Percentiles rank a stretch among this genome's conserved stretches.
Conservation (phyloP, 2,113 vertebrate genomes). For the Todiramphus saurophagus region DNA sequence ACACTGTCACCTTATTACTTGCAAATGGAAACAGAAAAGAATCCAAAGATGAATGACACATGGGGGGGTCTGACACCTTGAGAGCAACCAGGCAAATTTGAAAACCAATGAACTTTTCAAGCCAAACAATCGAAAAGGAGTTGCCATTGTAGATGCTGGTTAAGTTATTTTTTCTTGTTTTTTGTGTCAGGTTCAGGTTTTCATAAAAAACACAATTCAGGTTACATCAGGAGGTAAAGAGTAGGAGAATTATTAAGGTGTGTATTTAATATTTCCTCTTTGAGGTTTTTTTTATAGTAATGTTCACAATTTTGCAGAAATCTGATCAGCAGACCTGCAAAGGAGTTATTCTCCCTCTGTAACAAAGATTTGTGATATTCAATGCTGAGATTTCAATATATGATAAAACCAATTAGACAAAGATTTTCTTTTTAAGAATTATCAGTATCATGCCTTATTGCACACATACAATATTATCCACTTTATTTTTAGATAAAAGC, state of each 20-base stretch:
- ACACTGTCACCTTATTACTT: background rate
- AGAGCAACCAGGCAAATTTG: background rate
- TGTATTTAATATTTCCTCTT: background rate
- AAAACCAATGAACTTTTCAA: background rate
- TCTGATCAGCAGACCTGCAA: background rate
- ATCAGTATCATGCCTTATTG: constrained; percentile 7
- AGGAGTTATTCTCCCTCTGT: background rate
- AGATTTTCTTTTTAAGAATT: constrained; percentile 18
- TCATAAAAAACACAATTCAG: background rate
- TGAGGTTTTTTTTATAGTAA: background rate
- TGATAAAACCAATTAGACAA: background rate
- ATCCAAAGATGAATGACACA: background rate
- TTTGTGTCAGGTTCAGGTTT: background rate
- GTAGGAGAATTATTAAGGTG: background rate
- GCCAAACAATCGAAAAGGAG: background rate
- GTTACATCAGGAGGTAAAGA: background rate
- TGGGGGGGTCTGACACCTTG: background rate
- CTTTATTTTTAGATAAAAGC: background rate
- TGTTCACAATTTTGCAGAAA: background rate
- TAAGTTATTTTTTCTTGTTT: background rate
- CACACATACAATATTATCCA: background rate
- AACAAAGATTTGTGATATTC: background rate
- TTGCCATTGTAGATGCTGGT: background rate
- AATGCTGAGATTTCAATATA: background rate
- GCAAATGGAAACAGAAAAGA: background rate